Evolutionary conservation across 1,140 invertebrate species (phyloP), one percentile per base, ranked within the genome.

Genomic region (Aphelenchoides avenae): DNA sequence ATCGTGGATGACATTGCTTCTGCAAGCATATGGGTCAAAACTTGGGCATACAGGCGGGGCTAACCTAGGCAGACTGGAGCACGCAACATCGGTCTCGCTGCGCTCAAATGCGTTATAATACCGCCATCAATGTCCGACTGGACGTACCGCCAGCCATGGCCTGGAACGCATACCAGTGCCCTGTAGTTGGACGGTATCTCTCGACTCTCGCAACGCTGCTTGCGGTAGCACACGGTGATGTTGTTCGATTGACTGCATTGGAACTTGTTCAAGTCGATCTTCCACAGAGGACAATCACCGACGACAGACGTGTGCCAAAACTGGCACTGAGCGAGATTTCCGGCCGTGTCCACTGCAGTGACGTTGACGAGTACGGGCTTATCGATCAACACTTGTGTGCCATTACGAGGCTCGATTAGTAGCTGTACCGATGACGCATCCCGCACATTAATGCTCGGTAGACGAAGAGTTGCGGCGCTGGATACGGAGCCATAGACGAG

Each of bases 91-190:
- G 15, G 18, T 7, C 22, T 31, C 22, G 39, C 49, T n/a, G 39
- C 33, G 29, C 50, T 58, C n/a, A 57, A 29, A 27, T 59, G 54
- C 15, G 48, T 56, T 18, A 52, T 52, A 20, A 20, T 18, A 3
- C 26, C 37, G 15, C 29, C 52, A 22, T 63, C 41, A 15, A 24
- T 43, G 9, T 20, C 36, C 15, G 34, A 49, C 27, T 57, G 22
- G 9, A 57, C 18, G 5, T 56, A 30, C 36, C 55, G 58, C 55
- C 55, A 57, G 57, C 55, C 18, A 33, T 57, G 55, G 11, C 55
- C 55, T 5, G 55, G 55, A 13, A 57, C 36, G 15, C 55, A 57
- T 4, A 57, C 55, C 13, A 57, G 22, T 3, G 52, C 55, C 24
- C 58, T 60, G 26, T 41, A 22, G 26, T 57, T 59, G 15, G 49